Evolutionary conservation across 2,888 invertebrate genomes (phyloP).

Genomic region (Leptopilina myrica): DNA sequence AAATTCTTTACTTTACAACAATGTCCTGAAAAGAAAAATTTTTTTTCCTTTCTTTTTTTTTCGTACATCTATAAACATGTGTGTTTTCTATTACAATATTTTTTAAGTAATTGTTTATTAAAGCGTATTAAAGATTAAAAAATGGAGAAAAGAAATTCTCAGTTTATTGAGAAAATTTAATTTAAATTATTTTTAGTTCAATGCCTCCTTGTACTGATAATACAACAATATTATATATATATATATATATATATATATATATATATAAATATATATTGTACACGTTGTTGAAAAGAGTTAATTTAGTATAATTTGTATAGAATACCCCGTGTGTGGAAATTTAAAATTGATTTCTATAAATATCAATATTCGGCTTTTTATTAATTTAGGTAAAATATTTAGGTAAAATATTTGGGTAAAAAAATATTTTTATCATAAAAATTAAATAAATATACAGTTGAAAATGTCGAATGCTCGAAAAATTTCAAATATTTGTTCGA

Average conservation of each 20-base stretch:
- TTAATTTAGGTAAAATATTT: too few relatives aligned
- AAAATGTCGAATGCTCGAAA: background rate
- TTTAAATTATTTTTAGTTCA: slow-evolving; percentile 7
- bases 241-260: too few relatives aligned
- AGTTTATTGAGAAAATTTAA: slow-evolving; percentile 2
- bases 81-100: background rate
- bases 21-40: background rate
- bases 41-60: background rate
- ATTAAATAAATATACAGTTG: too few relatives aligned
- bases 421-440: too few relatives aligned
- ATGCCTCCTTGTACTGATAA: background rate
- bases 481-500: background rate
- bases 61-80: background rate
- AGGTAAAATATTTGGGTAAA: too few relatives aligned
- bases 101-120: slow-evolving; percentile 9
- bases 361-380: too few relatives aligned
- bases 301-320: background rate
- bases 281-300: background rate
- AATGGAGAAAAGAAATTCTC: background rate
- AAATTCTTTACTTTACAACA: slow-evolving; percentile 7
- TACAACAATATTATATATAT: background rate
- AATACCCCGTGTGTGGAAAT: too few relatives aligned
- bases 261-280: background rate
- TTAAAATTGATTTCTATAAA: too few relatives aligned
- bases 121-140: background rate